Percentiles rank a stretch among this genome's conserved stretches.
Evolutionary conservation across 2,113 vertebrate genomes (phyloP).

Genomic region (Solenodon paradoxus): DNA sequence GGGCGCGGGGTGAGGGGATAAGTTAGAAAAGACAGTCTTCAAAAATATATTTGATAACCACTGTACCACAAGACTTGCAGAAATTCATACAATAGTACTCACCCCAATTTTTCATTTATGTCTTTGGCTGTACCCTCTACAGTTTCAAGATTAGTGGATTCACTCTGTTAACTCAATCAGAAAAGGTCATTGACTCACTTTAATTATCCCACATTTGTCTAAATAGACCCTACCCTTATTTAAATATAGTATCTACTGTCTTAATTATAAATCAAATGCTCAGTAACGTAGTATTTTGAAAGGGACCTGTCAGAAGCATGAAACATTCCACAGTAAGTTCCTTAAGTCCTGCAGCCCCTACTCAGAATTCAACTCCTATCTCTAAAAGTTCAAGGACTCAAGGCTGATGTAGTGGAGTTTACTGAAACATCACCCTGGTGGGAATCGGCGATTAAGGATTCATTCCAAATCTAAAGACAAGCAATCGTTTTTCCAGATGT

Average conservation of each 20-base stretch:
- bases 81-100: no score
- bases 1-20: not conserved
- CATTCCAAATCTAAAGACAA: slow-evolving; percentile 58
- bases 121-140: not conserved
- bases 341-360: slow-evolving; percentile 16
- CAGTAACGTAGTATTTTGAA: not conserved
- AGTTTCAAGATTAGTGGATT: not conserved
- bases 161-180: not conserved
- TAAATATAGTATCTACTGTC: not conserved
- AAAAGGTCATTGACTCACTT: not conserved
- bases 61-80: not conserved
- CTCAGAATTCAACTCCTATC: slow-evolving; percentile 40
- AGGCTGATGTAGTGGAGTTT: not conserved
- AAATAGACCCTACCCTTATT: not conserved
- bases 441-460: not conserved
- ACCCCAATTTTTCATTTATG: not conserved
- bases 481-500: slow-evolving; percentile 64
- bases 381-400: slow-evolving; percentile 50
- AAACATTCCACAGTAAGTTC: not conserved
- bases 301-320: not conserved
- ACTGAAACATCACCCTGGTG: slow-evolving; percentile 50
- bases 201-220: not conserved
- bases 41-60: not conserved
- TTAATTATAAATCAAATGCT: not conserved
- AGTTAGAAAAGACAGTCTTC: no score